A percentile compares a stretch with the other conserved stretches of the same genome.
These are phyloP conservation scores for Apodemus agrarius DNA, from an alignment of 2,797 vertebrate genomes.

Conservation along the genomic window DNA sequence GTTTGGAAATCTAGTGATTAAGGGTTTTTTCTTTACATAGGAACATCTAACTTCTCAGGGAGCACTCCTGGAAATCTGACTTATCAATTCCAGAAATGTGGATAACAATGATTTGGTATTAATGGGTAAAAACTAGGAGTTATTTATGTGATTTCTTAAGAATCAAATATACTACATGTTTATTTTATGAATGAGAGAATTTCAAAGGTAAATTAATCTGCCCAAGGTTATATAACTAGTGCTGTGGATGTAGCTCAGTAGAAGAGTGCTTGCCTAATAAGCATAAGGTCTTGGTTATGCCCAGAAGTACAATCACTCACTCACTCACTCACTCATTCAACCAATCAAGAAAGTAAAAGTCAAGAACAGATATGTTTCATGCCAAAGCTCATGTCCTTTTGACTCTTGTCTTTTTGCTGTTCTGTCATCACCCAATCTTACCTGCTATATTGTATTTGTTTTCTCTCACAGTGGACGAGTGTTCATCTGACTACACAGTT, in stretches of 20 bases:
- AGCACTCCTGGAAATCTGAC: not conserved
- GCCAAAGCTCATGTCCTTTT: not conserved
- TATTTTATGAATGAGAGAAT: slow-evolving; percentile 13
- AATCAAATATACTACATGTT: not conserved
- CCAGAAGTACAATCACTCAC: not conserved
- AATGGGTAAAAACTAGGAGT: not conserved
- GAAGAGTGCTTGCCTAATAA: not conserved
- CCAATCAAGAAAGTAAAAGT: not conserved
- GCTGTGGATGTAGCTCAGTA: not conserved
- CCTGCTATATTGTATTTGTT: not conserved
- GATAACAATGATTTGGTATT: not conserved
- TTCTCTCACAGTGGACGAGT: slow-evolving; percentile 67
- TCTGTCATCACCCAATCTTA: slow-evolving; percentile 39
- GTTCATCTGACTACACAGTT: slow-evolving; percentile 69
- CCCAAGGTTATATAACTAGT: not conserved
- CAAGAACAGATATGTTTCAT: not conserved
- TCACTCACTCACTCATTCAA: not conserved
- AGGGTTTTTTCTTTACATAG: not conserved
- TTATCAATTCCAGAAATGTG: not conserved
- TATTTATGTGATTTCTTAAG: not conserved
- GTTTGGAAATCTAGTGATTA: not conserved
- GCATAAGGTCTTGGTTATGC: not conserved
- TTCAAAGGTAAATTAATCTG: not conserved
- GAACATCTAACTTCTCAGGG: not conserved
- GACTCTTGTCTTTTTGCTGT: not conserved